Conservation (phyloP, 2,888 invertebrate genomes). For the Acleris laterana region DNA sequence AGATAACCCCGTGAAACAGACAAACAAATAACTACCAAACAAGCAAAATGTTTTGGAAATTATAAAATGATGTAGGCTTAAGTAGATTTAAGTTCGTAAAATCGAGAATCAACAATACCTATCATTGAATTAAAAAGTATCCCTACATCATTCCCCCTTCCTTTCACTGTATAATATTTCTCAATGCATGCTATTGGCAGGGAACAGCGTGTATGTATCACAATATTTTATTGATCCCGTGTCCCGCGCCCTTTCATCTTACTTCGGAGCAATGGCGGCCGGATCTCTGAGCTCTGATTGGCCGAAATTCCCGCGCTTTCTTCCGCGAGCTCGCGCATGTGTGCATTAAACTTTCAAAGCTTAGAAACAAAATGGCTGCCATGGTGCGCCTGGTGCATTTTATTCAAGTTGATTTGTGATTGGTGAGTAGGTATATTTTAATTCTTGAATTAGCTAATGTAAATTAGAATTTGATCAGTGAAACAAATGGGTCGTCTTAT, state of each 20-base stretch:
- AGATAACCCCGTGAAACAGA: no score
- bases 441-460: no score
- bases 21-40: no score
- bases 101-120: no score
- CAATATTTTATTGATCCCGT: conserved; percentile 17
- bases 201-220: conserved; percentile 6
- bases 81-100: no score
- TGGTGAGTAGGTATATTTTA: conserved; percentile 7
- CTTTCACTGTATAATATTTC: not conserved
- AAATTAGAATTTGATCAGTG: no score
- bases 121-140: no score
- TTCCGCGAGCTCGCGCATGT: conserved; percentile 56
- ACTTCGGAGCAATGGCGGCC: conserved; percentile 71
- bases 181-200: conserved; percentile 25
- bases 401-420: conserved; percentile 3
- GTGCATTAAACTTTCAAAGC: conserved; percentile 44
- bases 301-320: conserved; percentile 59
- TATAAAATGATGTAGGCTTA: no score
- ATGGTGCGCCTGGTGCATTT: conserved; percentile 1
- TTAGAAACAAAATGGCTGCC: conserved; percentile 33
- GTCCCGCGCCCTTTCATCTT: conserved; percentile 51
- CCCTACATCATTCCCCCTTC: not conserved
- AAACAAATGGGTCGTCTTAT: no score
- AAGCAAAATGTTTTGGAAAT: no score
- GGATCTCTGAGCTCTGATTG: conserved; percentile 58